Evolutionary conservation across 2,113 vertebrate species (phyloP).

Genomic region (Upupa epops): DNA sequence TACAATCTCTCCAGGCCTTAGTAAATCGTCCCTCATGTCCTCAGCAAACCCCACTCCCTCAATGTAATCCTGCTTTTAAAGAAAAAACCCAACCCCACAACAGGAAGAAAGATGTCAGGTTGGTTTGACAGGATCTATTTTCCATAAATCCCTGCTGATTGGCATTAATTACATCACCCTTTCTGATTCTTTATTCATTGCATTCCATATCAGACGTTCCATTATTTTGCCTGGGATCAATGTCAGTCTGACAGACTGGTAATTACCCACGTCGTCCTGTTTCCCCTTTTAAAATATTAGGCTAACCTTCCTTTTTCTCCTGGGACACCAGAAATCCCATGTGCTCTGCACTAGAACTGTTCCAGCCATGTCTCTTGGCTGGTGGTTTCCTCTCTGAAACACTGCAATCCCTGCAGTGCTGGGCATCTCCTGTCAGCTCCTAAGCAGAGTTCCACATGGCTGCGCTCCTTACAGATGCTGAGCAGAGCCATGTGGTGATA

Average conservation of each 20-base stretch:
- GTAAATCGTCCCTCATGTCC: background rate
- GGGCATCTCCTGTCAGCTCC: background rate
- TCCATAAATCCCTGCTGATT: conserved; percentile 53
- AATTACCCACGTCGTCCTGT: background rate
- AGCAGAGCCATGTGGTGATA: background rate
- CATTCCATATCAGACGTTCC: background rate
- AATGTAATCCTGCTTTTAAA: background rate
- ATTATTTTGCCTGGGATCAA: conserved; percentile 40
- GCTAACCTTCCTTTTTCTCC: background rate
- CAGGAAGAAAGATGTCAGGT: conserved; percentile 10
- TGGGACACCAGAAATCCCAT: background rate
- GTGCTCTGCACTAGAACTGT: background rate
- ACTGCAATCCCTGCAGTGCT: background rate
- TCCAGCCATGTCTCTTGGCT: background rate
- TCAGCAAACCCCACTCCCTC: background rate
- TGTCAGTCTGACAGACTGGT: conserved; percentile 46
- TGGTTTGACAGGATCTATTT: conserved; percentile 51
- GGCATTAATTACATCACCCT: conserved; percentile 55
- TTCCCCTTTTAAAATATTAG: conserved; percentile 10
- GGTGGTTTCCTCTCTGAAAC: background rate
- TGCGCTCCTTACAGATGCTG: background rate
- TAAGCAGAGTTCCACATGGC: accelerated
- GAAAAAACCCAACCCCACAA: background rate
- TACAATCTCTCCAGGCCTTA: too few species aligned
- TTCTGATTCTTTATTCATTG: conserved; percentile 42